These are phyloP conservation scores for Cyprinodon variegatus DNA, from an alignment of 2,113 vertebrate species.

Conservation along the genomic window DNA sequence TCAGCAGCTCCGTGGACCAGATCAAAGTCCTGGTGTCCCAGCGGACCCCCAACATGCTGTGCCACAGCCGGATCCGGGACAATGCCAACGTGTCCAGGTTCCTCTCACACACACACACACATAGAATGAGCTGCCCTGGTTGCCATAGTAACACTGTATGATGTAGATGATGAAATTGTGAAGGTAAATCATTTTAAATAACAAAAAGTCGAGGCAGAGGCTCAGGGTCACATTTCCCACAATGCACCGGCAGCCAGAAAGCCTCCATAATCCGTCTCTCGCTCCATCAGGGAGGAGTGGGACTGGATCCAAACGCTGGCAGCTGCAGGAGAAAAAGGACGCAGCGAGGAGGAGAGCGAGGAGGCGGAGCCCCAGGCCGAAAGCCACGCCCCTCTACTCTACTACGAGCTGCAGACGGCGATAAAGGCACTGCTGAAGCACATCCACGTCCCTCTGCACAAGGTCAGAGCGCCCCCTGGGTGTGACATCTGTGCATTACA, in stretches of 20 bases:
- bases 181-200: not conserved
- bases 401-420: conserved; percentile 92
- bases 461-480: conserved; percentile 75
- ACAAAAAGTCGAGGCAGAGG: not conserved
- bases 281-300: conserved; percentile 90
- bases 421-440: conserved; percentile 91
- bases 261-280: not conserved
- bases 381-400: conserved; percentile 87
- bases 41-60: conserved; percentile 91
- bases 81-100: conserved; percentile 92
- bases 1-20: conserved; percentile 98
- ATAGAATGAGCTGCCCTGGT: not conserved
- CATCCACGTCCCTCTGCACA: conserved; percentile 92
- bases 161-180: not conserved
- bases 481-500: not conserved
- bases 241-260: not conserved
- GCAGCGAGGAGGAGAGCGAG: conserved; percentile 76
- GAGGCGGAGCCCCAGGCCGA: conserved; percentile 83
- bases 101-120: not conserved
- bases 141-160: too few species aligned
- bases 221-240: not conserved
- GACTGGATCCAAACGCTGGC: conserved; percentile 94
- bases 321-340: conserved; percentile 84
- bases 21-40: conserved; percentile 94
- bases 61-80: conserved; percentile 89